These are phyloP conservation scores for Chelon auratus DNA, from an alignment of 2,797 vertebrate genomes.

Conservation along the genomic window DNA sequence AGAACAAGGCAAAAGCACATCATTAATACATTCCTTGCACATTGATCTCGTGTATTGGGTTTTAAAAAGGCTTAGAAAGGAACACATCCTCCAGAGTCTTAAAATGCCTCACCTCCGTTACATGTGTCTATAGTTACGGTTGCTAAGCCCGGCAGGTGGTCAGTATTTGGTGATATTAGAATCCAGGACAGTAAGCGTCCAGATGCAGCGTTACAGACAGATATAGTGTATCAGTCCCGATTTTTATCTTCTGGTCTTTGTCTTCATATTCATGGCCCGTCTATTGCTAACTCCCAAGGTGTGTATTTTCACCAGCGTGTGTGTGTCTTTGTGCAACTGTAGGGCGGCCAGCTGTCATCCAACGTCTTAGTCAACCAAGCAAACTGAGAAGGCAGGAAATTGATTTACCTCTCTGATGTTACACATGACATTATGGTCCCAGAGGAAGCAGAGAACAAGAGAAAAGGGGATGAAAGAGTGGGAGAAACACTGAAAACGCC, in stretches of 20 bases:
- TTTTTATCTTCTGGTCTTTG: background rate
- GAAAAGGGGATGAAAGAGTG: conserved; percentile 13
- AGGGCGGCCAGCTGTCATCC: conserved; percentile 32
- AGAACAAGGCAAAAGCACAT: too few relatives aligned
- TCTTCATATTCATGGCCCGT: background rate
- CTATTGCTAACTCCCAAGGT: background rate
- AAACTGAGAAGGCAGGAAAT: conserved; percentile 60
- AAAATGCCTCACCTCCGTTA: background rate
- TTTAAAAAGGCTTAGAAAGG: background rate
- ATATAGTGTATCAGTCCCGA: background rate
- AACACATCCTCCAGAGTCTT: background rate
- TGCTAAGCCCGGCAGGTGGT: background rate
- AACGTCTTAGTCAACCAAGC: conserved; percentile 35
- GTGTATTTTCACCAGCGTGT: conserved; percentile 20
- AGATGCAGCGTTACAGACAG: background rate
- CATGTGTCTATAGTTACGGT: background rate
- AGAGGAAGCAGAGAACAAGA: conserved; percentile 6
- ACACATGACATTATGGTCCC: conserved; percentile 31
- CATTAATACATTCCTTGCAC: too few relatives aligned
- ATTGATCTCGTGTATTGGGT: background rate
- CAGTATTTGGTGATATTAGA: background rate
- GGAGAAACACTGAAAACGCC: background rate
- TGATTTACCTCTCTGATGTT: conserved; percentile 55
- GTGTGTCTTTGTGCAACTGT: conserved; percentile 20
- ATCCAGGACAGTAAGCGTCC: background rate